A percentile compares a stretch with the other conserved stretches of the same genome.
These are phyloP conservation scores for Liasis olivaceus DNA, from an alignment of 2,797 vertebrate genomes.

Conservation along the genomic window DNA sequence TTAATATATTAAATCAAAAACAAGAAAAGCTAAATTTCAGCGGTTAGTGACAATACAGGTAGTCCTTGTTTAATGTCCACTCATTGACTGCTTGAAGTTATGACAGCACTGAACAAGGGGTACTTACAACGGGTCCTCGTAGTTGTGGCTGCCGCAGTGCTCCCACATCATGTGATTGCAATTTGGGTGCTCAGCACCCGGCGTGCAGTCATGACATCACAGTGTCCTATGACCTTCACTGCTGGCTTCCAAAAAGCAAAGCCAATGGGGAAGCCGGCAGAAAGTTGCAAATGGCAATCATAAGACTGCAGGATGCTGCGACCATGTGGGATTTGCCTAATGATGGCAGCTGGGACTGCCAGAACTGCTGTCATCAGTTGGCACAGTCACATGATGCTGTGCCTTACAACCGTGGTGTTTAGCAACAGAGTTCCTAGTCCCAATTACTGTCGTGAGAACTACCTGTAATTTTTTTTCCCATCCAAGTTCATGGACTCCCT, in stretches of 20 bases:
- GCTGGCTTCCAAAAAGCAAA: not conserved
- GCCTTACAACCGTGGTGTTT: not conserved
- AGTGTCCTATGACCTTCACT: not conserved
- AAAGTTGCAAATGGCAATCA: not conserved
- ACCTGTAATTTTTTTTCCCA: not conserved
- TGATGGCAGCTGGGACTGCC: not conserved
- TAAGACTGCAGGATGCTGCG: not conserved
- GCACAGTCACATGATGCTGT: not conserved
- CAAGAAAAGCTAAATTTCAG: not conserved
- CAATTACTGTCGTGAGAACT: not conserved
- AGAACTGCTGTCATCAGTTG: not conserved
- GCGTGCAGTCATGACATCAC: not conserved
- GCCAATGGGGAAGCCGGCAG: not conserved
- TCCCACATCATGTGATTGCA: not conserved
- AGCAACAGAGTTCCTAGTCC: not conserved
- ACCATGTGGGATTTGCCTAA: not conserved
- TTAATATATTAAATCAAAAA: not conserved
- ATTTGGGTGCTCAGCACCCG: not conserved
- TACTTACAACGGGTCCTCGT: not conserved
- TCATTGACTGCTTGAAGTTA: not conserved
- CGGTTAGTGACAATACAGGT: not conserved
- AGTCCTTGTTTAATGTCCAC: not conserved
- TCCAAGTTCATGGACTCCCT: not conserved
- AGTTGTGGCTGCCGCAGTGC: not conserved
- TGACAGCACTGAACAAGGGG: not conserved